phyloP scores from a whole-genome alignment of 2,888 invertebrate species.

The Ellobium chinense region DNA sequence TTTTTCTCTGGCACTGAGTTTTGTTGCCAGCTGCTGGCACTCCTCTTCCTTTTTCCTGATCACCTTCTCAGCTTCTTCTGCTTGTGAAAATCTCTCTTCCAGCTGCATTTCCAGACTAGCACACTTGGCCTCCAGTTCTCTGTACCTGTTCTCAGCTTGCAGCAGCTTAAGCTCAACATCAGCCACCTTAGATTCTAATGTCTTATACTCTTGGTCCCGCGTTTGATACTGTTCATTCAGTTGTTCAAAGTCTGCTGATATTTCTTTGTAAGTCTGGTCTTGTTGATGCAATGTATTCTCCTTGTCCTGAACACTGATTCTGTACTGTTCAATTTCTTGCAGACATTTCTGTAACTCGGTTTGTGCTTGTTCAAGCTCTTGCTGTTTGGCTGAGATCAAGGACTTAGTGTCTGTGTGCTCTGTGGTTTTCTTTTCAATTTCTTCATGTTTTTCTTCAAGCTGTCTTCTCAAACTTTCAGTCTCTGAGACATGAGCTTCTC shows the following conservation, averaged over 20 bases:
- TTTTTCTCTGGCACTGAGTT: constrained; percentile 7
- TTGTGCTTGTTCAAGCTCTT: constrained; percentile 32
- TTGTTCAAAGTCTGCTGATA: constrained; percentile 10
- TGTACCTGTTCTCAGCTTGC: constrained; percentile 41
- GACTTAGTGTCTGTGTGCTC: constrained; percentile 13
- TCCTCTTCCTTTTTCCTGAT: constrained; percentile 9
- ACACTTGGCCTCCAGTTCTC: constrained; percentile 36
- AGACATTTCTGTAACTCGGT: constrained; percentile 36
- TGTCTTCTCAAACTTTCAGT: constrained; percentile 26
- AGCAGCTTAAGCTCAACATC: constrained; percentile 23
- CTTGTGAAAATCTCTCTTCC: constrained; percentile 32
- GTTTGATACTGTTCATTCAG: constrained; percentile 14
- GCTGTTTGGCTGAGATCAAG: constrained; percentile 30
- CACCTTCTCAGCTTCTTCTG: constrained; percentile 28
- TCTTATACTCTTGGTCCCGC: constrained; percentile 7
- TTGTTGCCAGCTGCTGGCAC: background rate
- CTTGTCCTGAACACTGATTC: constrained; percentile 8
- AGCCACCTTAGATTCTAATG: constrained; percentile 21
- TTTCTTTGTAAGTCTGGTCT: constrained; percentile 10
- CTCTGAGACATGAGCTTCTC: constrained; percentile 25
- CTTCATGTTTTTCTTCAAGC: constrained; percentile 33
- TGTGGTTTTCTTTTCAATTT: constrained; percentile 38
- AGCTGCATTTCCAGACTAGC: constrained; percentile 41
- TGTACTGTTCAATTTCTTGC: constrained; percentile 36
- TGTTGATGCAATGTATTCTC: constrained; percentile 23